phyloP scores from a whole-genome alignment of 1,140 invertebrate species.

The Eciton burchellii region DNA sequence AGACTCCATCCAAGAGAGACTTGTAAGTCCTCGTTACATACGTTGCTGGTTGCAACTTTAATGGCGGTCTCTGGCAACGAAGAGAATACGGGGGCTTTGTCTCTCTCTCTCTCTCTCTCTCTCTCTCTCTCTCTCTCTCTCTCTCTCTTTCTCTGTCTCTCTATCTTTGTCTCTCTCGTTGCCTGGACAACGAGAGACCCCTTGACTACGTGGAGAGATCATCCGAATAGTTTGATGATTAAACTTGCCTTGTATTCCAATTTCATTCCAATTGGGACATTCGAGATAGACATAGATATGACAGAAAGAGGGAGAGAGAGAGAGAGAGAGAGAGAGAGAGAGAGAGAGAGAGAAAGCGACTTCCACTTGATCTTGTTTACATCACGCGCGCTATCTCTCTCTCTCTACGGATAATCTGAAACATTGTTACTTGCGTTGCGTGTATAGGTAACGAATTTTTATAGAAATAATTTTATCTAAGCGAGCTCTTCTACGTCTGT shows the following conservation, averaged over 20 bases:
- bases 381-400: neutral
- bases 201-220: neutral
- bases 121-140: too few species aligned
- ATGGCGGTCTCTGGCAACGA: neutral
- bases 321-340: too few species aligned
- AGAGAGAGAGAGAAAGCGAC: neutral
- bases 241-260: neutral
- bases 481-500: neutral
- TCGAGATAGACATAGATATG: too few species aligned
- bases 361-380: slow-evolving; percentile 1
- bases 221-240: neutral
- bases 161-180: neutral
- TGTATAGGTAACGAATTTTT: neutral
- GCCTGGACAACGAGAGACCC: neutral
- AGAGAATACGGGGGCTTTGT: too few species aligned
- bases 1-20: slow-evolving; percentile 88
- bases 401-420: neutral
- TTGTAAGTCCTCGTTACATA: slow-evolving; percentile 86
- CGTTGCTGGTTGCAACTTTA: slow-evolving; percentile 6
- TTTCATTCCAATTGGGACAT: neutral
- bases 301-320: too few species aligned
- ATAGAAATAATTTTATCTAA: too few species aligned
- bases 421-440: neutral
- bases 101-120: too few species aligned
- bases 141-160: too few species aligned